phyloP scores from a whole-genome alignment of 1,140 invertebrate species.

The Zaprionus ghesquierei region DNA sequence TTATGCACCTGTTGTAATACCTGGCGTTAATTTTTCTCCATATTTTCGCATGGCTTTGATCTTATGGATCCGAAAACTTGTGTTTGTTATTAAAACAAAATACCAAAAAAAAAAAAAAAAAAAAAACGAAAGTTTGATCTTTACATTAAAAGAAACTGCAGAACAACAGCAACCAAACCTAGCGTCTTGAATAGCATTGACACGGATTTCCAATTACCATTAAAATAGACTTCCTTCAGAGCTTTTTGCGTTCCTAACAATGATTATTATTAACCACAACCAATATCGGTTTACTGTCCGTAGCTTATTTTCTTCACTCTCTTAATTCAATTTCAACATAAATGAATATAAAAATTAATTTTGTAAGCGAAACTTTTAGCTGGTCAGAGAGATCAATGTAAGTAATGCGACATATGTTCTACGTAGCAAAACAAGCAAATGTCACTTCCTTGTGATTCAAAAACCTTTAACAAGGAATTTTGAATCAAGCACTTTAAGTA shows the following conservation, averaged over 20 bases:
- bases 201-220: background rate
- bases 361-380: constrained; percentile 21
- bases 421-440: background rate
- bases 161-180: background rate
- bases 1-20: constrained; percentile 15
- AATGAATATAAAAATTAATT: background rate
- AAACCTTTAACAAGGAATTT: constrained; percentile 1
- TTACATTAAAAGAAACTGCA: background rate
- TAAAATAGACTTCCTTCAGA: background rate
- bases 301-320: background rate
- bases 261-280: background rate
- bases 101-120: background rate
- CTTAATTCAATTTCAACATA: background rate
- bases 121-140: background rate
- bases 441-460: background rate
- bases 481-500: background rate
- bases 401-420: constrained; percentile 4
- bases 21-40: constrained; percentile 5
- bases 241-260: background rate
- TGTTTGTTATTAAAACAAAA: constrained; percentile 1
- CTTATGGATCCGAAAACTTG: constrained; percentile 11
- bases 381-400: constrained; percentile 18
- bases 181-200: background rate
- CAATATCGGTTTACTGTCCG: background rate
- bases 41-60: constrained; percentile 36